A percentile compares a stretch with the other conserved stretches of the same genome.
phyloP scores from a whole-genome alignment of 2,888 invertebrate species.

The Spatulosminthurus flaviceps region DNA sequence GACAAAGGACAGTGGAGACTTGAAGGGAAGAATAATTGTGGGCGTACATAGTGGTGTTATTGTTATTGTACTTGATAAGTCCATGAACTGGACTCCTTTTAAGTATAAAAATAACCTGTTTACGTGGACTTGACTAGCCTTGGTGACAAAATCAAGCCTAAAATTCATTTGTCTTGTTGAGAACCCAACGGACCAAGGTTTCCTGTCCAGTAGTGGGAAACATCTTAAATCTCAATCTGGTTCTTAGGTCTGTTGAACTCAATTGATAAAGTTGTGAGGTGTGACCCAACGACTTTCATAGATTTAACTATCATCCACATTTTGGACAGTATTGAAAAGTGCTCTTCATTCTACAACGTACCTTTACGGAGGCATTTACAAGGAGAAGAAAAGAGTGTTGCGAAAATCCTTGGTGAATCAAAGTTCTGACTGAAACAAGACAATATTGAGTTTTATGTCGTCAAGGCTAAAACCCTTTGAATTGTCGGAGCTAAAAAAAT shows the following conservation, averaged over 20 bases:
- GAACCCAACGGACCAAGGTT: background rate
- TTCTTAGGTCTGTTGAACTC: too few relatives aligned
- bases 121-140: background rate
- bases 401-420: background rate
- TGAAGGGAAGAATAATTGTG: too few relatives aligned
- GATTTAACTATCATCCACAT: background rate
- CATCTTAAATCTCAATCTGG: too few relatives aligned
- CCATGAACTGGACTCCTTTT: background rate
- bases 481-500: background rate
- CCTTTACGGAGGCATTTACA: too few relatives aligned
- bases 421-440: too few relatives aligned
- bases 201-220: background rate
- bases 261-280: background rate
- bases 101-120: background rate
- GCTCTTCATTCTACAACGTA: too few relatives aligned
- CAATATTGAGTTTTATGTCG: background rate
- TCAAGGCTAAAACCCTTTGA: too few relatives aligned
- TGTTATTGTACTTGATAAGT: background rate
- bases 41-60: too few relatives aligned
- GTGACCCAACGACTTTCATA: background rate
- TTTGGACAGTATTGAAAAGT: too few relatives aligned
- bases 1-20: too few relatives aligned
- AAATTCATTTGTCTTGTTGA: background rate
- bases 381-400: background rate
- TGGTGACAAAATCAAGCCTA: background rate